A percentile compares a stretch with the other conserved stretches of the same genome.
Evolutionary conservation across 2,888 invertebrate species (phyloP).

Genomic region (Flabesymbios commensalis): DNA sequence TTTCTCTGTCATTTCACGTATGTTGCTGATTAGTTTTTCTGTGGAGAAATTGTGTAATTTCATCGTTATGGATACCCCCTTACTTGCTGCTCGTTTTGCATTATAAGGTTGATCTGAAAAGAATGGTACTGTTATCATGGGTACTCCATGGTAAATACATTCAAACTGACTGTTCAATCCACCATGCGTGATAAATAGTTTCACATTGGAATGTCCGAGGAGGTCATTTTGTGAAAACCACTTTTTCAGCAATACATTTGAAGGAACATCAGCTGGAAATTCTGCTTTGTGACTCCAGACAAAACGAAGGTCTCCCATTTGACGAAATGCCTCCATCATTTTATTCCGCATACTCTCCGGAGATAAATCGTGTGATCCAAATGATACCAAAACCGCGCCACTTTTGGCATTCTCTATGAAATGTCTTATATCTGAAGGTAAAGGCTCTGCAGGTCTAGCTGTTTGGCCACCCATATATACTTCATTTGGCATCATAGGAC

Average conservation of each 20-base stretch:
- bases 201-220: not conserved
- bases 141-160: not conserved
- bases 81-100: not conserved
- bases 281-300: no score
- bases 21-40: not conserved
- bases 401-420: no score
- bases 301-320: no score
- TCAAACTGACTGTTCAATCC: not conserved
- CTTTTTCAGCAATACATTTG: no score
- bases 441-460: constrained; percentile 10
- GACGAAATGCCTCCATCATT: no score
- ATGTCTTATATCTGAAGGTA: no score
- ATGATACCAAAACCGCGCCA: no score
- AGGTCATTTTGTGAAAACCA: not conserved
- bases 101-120: not conserved
- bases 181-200: not conserved
- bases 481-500: constrained; percentile 23
- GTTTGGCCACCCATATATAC: constrained; percentile 17
- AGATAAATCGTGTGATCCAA: no score
- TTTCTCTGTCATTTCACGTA: not conserved
- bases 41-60: not conserved
- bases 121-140: not conserved
- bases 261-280: no score
- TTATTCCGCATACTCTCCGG: no score
- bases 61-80: not conserved